phyloP scores from a whole-genome alignment of 2,797 vertebrate genomes.

The Siniperca obscura region DNA sequence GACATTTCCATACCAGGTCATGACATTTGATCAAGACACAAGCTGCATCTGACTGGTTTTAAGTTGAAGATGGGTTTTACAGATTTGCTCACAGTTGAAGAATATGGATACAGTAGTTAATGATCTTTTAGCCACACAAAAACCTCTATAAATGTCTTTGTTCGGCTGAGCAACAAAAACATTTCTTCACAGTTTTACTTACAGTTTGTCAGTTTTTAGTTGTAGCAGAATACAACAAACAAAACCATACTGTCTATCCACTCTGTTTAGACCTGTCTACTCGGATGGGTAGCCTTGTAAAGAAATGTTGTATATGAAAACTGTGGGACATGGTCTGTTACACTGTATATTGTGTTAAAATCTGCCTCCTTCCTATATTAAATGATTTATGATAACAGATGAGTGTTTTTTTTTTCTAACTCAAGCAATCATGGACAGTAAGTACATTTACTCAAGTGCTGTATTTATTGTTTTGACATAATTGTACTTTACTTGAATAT shows the following conservation, averaged over 20 bases:
- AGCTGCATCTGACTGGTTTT: slow-evolving; percentile 4
- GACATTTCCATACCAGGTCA: slow-evolving; percentile 34
- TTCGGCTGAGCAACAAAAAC: neutral
- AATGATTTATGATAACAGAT: slow-evolving; percentile 81
- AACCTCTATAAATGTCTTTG: slow-evolving; percentile 49
- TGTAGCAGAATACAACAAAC: slow-evolving; percentile 25
- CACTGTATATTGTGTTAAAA: slow-evolving; percentile 86
- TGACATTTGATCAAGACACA: slow-evolving; percentile 30
- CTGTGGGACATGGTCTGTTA: slow-evolving; percentile 86
- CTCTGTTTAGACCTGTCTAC: slow-evolving; percentile 39
- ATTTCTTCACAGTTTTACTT: neutral
- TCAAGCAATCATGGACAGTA: neutral
- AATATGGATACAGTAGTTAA: neutral
- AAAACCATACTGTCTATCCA: slow-evolving; percentile 8
- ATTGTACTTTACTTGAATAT: neutral
- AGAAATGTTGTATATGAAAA: slow-evolving; percentile 74
- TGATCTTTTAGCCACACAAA: slow-evolving; percentile 24
- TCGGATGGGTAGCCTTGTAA: slow-evolving; percentile 65
- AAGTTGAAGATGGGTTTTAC: slow-evolving; percentile 22
- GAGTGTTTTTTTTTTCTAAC: neutral
- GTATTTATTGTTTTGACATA: neutral
- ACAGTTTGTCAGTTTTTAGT: neutral
- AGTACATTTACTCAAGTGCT: neutral
- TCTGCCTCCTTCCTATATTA: slow-evolving; percentile 86
- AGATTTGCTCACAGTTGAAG: slow-evolving; percentile 23